These are phyloP conservation scores for Diorhabda elongata DNA, from an alignment of 1,140 invertebrate species.

Conservation along the genomic window DNA sequence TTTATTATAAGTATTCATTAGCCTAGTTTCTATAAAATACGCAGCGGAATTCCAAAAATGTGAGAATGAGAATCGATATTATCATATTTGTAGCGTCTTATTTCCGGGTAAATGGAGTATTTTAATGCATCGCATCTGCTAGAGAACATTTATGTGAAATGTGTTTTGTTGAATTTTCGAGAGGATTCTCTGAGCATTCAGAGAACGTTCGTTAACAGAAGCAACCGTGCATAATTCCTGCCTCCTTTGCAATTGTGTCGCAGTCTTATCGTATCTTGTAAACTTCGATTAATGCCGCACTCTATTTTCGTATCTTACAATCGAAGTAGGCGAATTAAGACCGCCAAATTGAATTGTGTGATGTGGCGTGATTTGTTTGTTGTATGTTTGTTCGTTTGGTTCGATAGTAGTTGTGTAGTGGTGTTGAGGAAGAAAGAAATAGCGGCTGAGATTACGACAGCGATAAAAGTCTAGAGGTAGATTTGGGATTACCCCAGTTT, in stretches of 20 bases:
- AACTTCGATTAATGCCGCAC: conserved; percentile 12
- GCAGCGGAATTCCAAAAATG: no score
- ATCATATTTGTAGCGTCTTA: conserved; percentile 2
- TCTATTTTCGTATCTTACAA: conserved; percentile 8
- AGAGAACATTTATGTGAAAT: conserved; percentile 8
- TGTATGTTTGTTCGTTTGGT: neutral
- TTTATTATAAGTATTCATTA: no score
- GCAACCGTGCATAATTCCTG: conserved; percentile 12
- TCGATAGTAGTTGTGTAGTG: neutral
- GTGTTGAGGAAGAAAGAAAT: no score
- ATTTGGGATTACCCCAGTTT: conserved; percentile 2
- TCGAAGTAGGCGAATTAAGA: conserved; percentile 12
- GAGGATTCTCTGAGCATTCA: conserved; percentile 6
- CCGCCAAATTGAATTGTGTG: conserved; percentile 9
- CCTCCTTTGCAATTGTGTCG: conserved; percentile 10
- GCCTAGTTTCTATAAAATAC: no score
- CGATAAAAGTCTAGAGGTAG: conserved; percentile 2
- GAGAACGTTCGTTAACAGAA: conserved; percentile 12
- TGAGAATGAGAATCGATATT: neutral
- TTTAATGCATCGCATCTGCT: neutral
- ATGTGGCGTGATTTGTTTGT: conserved; percentile 13
- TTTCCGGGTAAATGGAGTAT: conserved; percentile 2
- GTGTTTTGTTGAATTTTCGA: conserved; percentile 5
- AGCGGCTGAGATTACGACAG: neutral
- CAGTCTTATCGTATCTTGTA: conserved; percentile 9